Base-by-base conservation (phyloP, 2,888 invertebrate genomes). In the Lycophotia porphyrea region DNA sequence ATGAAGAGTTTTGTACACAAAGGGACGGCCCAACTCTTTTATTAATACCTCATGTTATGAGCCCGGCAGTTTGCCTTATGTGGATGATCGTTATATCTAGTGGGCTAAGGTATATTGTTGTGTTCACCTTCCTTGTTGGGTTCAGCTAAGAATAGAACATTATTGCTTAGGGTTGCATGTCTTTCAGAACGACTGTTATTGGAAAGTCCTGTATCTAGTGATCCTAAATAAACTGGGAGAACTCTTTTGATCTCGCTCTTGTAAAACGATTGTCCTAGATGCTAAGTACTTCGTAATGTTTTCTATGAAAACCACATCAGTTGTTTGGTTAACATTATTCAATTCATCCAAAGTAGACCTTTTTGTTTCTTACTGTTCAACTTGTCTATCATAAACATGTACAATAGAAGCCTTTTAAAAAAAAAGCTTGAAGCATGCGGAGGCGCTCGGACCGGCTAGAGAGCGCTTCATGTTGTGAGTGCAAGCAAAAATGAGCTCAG, bases 1-100 rank as follows among this genome's bases (percentile, higher is more conserved):
- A 96, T 96, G 95, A 96, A 95, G 95, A 95, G 95, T 95, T 95
- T 93, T 93, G 93, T 93, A 94, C 93, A 95, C 95, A 95, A 94
- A 95, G 94, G 94, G 93, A 89, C 90, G 90, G 90, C 85, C 92
- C 92, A 91, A 90, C 93, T 93, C 93, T 93, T 92, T 94, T 95
- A 95, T 94, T 95, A 95, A 95, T 94, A 93, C 91, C 91, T 88
- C 88, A 88, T 90, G 90, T 92, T 92, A 92, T 91, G 88, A 89
- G 86, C 85, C 47, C 81, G 39, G 71, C 85, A 74, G 79, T 80
- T 82, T 68, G 84, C 82, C 82, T 77, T 69, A 81, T 81, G 74
- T 71, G 81, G 72, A 66, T 81, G 67, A 73, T 71, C 85, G 58
- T 81, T 72, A 83, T 81, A 60, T 52, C 82, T 49, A 49, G 71